A percentile compares a stretch with the other conserved stretches of the same genome.
phyloP scores from a whole-genome alignment of 2,797 vertebrate species.

The Steatocranus sp. region DNA sequence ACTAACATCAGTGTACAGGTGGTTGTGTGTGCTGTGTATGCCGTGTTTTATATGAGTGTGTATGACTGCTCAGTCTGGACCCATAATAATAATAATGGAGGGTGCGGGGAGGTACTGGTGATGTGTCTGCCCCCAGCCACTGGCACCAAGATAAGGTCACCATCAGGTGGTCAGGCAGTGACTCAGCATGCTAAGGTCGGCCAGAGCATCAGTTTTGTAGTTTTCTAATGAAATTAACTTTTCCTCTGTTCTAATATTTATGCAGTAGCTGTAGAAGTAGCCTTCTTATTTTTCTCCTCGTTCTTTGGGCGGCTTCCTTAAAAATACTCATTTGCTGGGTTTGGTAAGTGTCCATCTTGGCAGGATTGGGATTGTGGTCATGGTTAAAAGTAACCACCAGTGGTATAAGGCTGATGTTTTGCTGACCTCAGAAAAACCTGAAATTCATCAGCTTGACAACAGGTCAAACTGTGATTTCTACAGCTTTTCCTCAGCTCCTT shows the following conservation, averaged over 20 bases:
- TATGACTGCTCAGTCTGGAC: not conserved
- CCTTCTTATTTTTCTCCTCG: not conserved
- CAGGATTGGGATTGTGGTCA: not conserved
- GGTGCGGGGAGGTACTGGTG: not conserved
- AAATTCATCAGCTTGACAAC: not conserved
- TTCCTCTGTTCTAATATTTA: not conserved
- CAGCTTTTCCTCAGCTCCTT: not conserved
- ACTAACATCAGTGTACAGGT: not conserved
- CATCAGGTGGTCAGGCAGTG: not conserved
- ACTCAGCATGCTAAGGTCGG: not conserved
- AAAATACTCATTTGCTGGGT: not conserved
- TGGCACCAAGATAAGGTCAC: not conserved
- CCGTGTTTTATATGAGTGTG: not conserved
- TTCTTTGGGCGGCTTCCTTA: not conserved
- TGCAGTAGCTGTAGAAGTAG: not conserved
- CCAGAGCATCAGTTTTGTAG: not conserved
- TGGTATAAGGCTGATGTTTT: not conserved
- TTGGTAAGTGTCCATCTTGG: not conserved
- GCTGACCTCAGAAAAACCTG: not conserved
- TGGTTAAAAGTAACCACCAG: not conserved
- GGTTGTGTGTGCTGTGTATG: not conserved
- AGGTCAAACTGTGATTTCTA: not conserved
- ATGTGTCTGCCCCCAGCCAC: not conserved
- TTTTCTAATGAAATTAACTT: not conserved
- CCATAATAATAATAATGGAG: not conserved